Base-by-base conservation (phyloP, 2,888 invertebrate genomes). In the Toxonevra muliebris region DNA sequence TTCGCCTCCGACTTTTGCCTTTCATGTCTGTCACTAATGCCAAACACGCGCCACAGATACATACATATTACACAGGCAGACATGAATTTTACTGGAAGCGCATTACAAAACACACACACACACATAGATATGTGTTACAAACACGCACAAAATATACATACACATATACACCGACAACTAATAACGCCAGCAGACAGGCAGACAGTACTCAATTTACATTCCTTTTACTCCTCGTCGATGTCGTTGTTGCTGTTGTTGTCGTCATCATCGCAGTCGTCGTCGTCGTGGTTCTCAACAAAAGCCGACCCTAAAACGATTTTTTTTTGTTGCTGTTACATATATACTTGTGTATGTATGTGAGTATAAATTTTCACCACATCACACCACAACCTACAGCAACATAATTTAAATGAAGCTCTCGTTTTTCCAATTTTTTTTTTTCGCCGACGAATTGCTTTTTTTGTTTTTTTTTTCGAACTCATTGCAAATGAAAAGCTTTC, bases 351-450 rank as follows among this genome's bases (percentile, higher is more conserved):
- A 19, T 30, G n/a, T 54, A 15, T 9, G 48, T 50, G 59, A 13
- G 17, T 30, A 17, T 48, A 41, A 17, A 12, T 40, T 20, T 64
- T 55, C 63, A 41, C 60, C 53, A 45, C 61, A 64, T 48, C 72
- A 64, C 71, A 71, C 74, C 80, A 73, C 82, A 81, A 81, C 81
- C 81, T 81, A 81, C 78, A 82, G 81, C 82, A 82, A 81, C 80
- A 79, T 75, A 76, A 77, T 76, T 75, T 74, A 75, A 79, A 78
- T 80, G 76, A 79, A 80, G 76, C 71, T 61, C 58, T 71, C 65
- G 61, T 63, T 58, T 59, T 66, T 20, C 9, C 45, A 19, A 42
- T 30, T 30, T 30, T 4, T 30, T 30, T 30, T 4, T 30, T 30
- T 30, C 30, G 7, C 30, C 30, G 30, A 30, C 30, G 7, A 30